Conservation (phyloP, 2,797 vertebrate genomes). For the Alauda arvensis region DNA sequence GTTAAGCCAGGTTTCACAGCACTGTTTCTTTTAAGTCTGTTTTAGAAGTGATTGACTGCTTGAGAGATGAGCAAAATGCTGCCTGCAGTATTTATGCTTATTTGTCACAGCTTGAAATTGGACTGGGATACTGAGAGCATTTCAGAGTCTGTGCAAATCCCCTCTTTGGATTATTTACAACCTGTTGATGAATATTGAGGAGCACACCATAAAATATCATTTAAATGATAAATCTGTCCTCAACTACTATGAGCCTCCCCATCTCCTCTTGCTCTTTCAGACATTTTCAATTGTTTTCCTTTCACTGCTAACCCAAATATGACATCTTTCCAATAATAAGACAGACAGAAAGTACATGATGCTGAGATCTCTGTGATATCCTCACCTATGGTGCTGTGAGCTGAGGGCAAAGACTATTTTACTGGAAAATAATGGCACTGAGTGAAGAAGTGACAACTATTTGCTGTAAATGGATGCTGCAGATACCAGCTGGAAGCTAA, state of each 20-base stretch:
- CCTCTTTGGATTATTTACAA: slow-evolving; percentile 34
- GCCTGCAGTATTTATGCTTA: background rate
- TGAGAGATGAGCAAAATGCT: background rate
- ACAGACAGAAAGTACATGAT: background rate
- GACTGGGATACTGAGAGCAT: background rate
- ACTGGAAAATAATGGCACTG: background rate
- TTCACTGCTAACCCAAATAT: background rate
- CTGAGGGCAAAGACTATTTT: background rate
- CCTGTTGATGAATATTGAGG: slow-evolving; percentile 17
- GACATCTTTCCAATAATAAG: background rate
- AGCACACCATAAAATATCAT: slow-evolving; percentile 11
- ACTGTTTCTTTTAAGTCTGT: background rate
- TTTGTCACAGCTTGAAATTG: slow-evolving; percentile 35
- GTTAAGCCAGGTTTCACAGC: background rate
- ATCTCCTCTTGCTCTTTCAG: background rate
- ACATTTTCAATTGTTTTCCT: background rate
- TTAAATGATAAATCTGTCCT: slow-evolving; percentile 12
- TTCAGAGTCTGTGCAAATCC: slow-evolving; percentile 28
- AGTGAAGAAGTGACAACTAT: background rate
- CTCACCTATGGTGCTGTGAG: background rate
- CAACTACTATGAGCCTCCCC: background rate
- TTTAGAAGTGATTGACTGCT: background rate
- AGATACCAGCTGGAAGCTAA: background rate
- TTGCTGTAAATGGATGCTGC: background rate
- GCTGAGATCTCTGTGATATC: background rate